Conservation (phyloP, 2,113 vertebrate species). For the Cololabis saira region DNA sequence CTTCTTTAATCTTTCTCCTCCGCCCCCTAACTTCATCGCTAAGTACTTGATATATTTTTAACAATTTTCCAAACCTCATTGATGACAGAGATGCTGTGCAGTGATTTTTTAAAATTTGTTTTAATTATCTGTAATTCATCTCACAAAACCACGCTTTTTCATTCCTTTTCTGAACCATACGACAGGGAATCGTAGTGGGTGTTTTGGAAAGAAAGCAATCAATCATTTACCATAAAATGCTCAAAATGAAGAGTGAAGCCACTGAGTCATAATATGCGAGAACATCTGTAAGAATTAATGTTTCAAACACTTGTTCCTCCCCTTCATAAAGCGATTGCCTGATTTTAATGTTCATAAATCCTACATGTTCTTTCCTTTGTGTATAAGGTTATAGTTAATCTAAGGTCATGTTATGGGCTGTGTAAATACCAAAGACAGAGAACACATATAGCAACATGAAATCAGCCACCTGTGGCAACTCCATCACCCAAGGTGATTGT, state of each 20-base stretch:
- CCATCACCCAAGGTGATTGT: conserved; percentile 59
- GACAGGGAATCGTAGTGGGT: conserved; percentile 55
- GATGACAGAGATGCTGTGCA: conserved; percentile 51
- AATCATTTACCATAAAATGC: conserved; percentile 20
- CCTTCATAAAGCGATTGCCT: conserved; percentile 13
- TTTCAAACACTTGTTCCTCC: conserved; percentile 28
- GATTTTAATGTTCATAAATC: conserved; percentile 28
- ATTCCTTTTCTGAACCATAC: conserved; percentile 48
- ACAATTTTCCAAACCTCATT: conserved; percentile 64
- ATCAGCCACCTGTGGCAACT: conserved; percentile 37
- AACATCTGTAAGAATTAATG: conserved; percentile 8
- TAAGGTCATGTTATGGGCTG: conserved; percentile 31
- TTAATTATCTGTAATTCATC: conserved; percentile 36
- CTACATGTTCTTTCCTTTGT: conserved; percentile 5
- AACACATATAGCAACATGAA: conserved; percentile 38
- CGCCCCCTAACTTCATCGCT: conserved; percentile 58
- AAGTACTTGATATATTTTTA: conserved; percentile 77
- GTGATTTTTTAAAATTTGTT: conserved; percentile 41
- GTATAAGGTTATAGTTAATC: conserved; percentile 1
- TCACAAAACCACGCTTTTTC: conserved; percentile 42
- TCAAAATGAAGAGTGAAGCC: conserved; percentile 40
- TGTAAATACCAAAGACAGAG: conserved; percentile 39
- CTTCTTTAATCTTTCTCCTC: conserved; percentile 67
- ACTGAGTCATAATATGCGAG: conserved; percentile 37
- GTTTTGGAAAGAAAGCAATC: conserved; percentile 31